Percentiles rank a stretch among this genome's conserved stretches.
phyloP scores from a whole-genome alignment of 2,113 vertebrate genomes.

The Ginglymostoma cirratum region DNA sequence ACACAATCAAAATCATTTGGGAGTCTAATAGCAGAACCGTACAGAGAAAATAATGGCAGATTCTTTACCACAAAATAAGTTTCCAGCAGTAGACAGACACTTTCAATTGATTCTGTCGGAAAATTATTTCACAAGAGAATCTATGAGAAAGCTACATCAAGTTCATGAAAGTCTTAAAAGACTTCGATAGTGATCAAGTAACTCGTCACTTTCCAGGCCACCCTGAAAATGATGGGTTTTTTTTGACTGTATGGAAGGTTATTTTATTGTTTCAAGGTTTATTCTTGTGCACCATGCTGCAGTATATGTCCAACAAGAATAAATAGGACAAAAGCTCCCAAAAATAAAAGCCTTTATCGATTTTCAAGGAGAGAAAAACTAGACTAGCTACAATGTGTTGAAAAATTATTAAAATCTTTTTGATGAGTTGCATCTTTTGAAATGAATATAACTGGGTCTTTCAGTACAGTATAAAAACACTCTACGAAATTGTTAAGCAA shows the following conservation, averaged over 20 bases:
- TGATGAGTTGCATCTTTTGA: constrained; percentile 11
- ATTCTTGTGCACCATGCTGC: not conserved
- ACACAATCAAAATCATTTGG: not conserved
- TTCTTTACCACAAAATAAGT: not conserved
- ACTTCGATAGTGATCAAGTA: not conserved
- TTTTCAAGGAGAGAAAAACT: constrained; percentile 17
- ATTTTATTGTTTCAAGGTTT: not conserved
- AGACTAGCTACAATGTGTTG: not conserved
- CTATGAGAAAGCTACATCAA: not conserved
- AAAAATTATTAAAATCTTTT: constrained; percentile 28
- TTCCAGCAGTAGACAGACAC: not conserved
- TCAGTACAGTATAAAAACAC: constrained; percentile 7
- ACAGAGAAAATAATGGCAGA: not conserved
- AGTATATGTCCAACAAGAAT: not conserved
- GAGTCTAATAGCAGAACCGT: not conserved
- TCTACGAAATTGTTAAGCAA: constrained; percentile 4
- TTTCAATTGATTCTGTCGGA: not conserved
- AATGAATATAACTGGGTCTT: not conserved
- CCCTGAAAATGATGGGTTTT: not conserved
- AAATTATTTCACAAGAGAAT: not conserved
- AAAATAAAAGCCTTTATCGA: not conserved
- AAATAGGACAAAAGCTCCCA: not conserved
- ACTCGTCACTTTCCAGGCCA: not conserved
- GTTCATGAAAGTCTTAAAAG: not conserved
- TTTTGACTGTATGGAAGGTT: not conserved